These are phyloP conservation scores for Caloenas nicobarica DNA, from an alignment of 2,113 vertebrate species.

Conservation along the genomic window DNA sequence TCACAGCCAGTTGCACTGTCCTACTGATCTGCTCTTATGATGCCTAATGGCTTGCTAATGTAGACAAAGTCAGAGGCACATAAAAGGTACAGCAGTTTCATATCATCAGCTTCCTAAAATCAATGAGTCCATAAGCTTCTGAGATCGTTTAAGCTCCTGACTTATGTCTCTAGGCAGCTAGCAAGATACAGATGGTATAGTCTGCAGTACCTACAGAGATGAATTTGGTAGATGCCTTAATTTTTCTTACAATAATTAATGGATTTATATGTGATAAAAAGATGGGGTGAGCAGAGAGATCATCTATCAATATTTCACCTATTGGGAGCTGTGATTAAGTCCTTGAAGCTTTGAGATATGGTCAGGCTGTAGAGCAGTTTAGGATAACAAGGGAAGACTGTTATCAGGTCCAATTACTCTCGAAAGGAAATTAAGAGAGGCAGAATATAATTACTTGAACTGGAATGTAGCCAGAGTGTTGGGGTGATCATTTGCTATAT, in stretches of 20 bases:
- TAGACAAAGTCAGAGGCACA: neutral
- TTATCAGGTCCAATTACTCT: slow-evolving; percentile 45
- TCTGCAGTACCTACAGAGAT: neutral
- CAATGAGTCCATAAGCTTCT: slow-evolving; percentile 9
- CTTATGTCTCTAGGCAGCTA: neutral
- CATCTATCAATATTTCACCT: slow-evolving; percentile 38
- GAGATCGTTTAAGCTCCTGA: slow-evolving; percentile 17
- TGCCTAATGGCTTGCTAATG: slow-evolving; percentile 1
- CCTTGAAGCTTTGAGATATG: slow-evolving; percentile 45
- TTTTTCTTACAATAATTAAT: slow-evolving; percentile 27
- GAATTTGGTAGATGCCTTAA: neutral
- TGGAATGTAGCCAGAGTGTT: slow-evolving; percentile 49
- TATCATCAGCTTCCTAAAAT: slow-evolving; percentile 31
- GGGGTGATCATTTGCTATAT: slow-evolving; percentile 51
- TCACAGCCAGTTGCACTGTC: neutral
- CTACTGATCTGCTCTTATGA: neutral
- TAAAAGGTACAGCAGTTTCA: neutral
- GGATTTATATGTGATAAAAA: slow-evolving; percentile 35
- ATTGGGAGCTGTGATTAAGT: slow-evolving; percentile 34
- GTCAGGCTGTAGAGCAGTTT: slow-evolving; percentile 20
- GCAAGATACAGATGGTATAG: neutral
- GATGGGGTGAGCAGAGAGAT: neutral
- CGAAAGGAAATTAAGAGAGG: slow-evolving; percentile 56
- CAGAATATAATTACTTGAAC: slow-evolving; percentile 61
- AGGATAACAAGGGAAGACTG: slow-evolving; percentile 42